Evolutionary conservation across 2,113 vertebrate genomes (phyloP), one percentile per base, ranked within the genome.

Genomic region (Paralichthys olivaceus): DNA sequence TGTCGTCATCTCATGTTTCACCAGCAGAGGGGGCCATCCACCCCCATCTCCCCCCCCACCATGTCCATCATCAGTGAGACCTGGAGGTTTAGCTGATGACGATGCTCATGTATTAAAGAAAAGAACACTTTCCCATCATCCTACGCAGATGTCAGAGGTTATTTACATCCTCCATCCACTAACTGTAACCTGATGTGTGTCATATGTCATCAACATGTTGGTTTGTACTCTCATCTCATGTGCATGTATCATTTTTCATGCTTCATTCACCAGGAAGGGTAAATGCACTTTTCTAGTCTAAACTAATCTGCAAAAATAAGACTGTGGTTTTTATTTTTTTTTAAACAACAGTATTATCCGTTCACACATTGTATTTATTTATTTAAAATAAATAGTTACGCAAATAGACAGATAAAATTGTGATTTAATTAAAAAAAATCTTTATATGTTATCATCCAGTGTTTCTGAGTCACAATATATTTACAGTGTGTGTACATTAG

Each of bases 21-120:
- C 87, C 92, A 91, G 78, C 73, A 92, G 92, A 90, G 84, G 85
- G 85, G 73, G 17, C n/a, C 51, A 2, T 78, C 67, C 29, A 69
- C 62, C 17, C 59, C 19, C 79, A 72, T 68, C 66, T 51, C 19
- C 28, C 12, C 37, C 37, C 37, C 37, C 34, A 19, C 63, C 57
- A 23, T 56, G 8, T 26, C 45, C 23, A 20, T 64, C 81, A 82
- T 63, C 67, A 70, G 32, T 22, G 57, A 37, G 23, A 54, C 5
- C 47, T 14, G 6, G 12, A 69, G 66, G 8, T 28, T 43, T 51
- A 34, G 37, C 40, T 37, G 40, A 23, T 60, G 53, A 58, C 53
- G 59, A 47, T 20, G 20, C 22, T 63, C 25, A 37, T 45, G n/a
- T 20, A 23, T 13, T 13, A 67, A 25, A 49, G 53, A 47, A 60